phyloP scores from a whole-genome alignment of 2,113 vertebrate genomes.

The Montifringilla adamsi region DNA sequence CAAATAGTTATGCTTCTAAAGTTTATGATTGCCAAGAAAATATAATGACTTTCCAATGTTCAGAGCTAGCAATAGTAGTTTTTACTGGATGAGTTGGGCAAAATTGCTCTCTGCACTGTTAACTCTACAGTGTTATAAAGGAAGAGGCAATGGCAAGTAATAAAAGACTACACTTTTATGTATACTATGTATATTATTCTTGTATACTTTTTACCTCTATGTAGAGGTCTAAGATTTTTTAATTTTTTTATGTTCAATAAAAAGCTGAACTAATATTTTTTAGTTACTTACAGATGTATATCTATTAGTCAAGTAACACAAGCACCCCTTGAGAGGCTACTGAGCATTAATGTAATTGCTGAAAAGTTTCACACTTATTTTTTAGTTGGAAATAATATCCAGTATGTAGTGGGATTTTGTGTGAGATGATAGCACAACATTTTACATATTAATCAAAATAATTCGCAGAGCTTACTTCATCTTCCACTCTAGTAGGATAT shows the following conservation, averaged over 20 bases:
- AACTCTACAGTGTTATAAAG: neutral
- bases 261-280: neutral
- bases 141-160: neutral
- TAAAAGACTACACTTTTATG: neutral
- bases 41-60: neutral
- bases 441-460: conserved; percentile 53
- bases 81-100: neutral
- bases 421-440: neutral
- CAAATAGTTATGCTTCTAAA: neutral
- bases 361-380: conserved; percentile 30
- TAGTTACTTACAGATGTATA: neutral
- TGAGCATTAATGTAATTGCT: conserved; percentile 30
- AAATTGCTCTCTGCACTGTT: neutral
- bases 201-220: neutral
- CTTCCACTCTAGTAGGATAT: conserved; percentile 31
- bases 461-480: conserved; percentile 50
- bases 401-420: neutral
- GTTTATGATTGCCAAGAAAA: neutral
- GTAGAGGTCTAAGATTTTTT: neutral
- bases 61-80: neutral
- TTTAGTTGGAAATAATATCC: neutral
- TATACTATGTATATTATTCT: neutral
- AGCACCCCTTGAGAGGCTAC: conserved; percentile 15
- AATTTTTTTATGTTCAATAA: neutral
- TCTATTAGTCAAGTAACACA: neutral